Evolutionary conservation across 2,113 vertebrate species (phyloP), one percentile per base, ranked within the genome.

Genomic region (Xenopus borealis): DNA sequence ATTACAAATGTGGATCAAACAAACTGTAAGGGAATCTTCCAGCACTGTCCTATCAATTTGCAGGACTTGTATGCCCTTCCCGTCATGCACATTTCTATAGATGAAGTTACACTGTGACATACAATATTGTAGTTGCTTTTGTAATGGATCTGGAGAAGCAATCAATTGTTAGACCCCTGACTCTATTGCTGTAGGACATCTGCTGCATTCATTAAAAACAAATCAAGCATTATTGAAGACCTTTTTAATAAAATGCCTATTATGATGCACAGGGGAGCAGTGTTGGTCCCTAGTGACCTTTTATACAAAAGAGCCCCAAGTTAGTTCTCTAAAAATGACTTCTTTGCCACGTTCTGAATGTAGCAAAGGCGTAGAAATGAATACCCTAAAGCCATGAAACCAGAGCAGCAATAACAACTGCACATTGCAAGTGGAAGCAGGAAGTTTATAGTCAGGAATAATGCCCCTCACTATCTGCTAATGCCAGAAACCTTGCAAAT

Each of bases 251-350:
- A 67, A 52, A 47, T 27, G 4, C 40, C 40, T 20, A 12, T 45
- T 71, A 33, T 19, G 30, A 61, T 71, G 19, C 65, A 1, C 65
- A 20, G 65, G 65, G 65, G 45, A 52, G 19, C 45, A 8, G 45
- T 50, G 13, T 13, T 4, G 14, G 46, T 18, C 46, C 65, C 46
- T 16, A 12, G 65, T 7, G 19, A 52, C 50, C 9, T 12, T 11
- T 27, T 27, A 18, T 65, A 45, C 63, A 65, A 65, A 65, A 65
- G 33, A 46, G n/a, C 40, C 20, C 17, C 9, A 46, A 65, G 63
- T 65, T 33, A 27, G 18, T 65, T 65, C 55, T 70, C 59, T 46
- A 45, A 8, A 20, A 55, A 55, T 55, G 53, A n/a, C 13, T 70
- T 45, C 20, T 16, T 44, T n/a, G 17, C 40, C 45, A 62, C 44